phyloP scores from a whole-genome alignment of 2,797 vertebrate species.

The Macropodus opercularis region DNA sequence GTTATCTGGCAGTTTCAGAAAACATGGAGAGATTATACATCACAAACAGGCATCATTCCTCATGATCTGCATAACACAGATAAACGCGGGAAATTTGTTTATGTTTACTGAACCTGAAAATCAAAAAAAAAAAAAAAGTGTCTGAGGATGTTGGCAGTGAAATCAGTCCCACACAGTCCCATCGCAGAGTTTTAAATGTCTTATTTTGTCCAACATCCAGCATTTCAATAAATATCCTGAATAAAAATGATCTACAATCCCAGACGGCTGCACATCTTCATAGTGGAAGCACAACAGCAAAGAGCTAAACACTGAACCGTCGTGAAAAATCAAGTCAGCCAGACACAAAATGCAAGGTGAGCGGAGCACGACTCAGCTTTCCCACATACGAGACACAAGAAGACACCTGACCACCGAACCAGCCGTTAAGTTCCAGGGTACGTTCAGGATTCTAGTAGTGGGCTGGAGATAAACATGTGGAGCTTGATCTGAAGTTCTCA shows the following conservation, averaged over 20 bases:
- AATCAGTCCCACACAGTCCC: too few species aligned
- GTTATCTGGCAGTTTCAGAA: neutral
- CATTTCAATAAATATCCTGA: too few species aligned
- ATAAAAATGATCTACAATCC: too few species aligned
- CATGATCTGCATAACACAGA: neutral
- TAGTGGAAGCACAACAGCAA: conserved; percentile 17
- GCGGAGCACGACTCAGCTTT: neutral
- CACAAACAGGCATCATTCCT: neutral
- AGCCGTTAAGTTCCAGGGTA: conserved; percentile 32
- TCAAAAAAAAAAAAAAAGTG: too few species aligned
- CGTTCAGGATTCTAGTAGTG: conserved; percentile 37
- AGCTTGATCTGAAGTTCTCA: conserved; percentile 58
- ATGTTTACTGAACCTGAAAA: too few species aligned
- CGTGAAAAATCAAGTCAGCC: conserved; percentile 42
- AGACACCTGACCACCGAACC: conserved; percentile 42
- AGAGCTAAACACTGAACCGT: conserved; percentile 24
- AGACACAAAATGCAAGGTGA: conserved; percentile 26
- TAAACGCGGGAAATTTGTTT: neutral
- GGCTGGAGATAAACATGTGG: conserved; percentile 54
- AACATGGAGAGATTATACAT: neutral
- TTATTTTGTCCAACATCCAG: too few species aligned
- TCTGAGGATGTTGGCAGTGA: too few species aligned
- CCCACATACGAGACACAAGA: conserved; percentile 13
- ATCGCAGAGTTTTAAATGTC: too few species aligned
- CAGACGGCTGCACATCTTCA: too few species aligned